Percentiles rank a stretch among this genome's conserved stretches.
Conservation (phyloP, 2,113 vertebrate species). For the Lepus timidus region DNA sequence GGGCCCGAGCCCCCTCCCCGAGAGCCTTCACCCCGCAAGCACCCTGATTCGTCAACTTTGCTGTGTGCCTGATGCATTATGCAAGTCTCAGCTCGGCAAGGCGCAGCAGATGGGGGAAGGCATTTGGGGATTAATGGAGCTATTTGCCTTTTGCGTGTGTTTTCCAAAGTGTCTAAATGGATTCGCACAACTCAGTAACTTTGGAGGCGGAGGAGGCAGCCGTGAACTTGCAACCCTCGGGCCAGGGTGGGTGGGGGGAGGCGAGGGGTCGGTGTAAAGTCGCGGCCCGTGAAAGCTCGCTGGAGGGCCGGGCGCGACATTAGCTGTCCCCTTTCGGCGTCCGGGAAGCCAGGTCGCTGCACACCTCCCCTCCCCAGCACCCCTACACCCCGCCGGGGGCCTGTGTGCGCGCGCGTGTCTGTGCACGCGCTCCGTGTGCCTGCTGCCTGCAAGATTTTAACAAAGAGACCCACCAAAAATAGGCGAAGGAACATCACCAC, state of each 20-base stretch:
- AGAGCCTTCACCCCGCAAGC: conserved; percentile 12
- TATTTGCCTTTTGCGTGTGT: conserved; percentile 76
- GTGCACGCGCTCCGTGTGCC: conserved; percentile 55
- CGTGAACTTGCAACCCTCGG: conserved; percentile 20
- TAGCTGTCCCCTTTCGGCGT: not conserved
- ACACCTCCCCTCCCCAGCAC: not conserved
- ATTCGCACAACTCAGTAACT: conserved; percentile 77
- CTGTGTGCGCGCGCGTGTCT: conserved; percentile 14
- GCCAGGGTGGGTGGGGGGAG: not conserved
- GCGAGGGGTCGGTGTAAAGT: conserved; percentile 46
- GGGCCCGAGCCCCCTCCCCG: not conserved
- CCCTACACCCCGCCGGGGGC: not conserved
- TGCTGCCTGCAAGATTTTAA: conserved; percentile 82
- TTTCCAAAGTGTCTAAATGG: conserved; percentile 78
- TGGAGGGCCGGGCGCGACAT: not conserved
- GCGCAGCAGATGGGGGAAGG: conserved; percentile 87
- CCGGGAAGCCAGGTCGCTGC: conserved; percentile 5
- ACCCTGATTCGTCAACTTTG: conserved; percentile 87
- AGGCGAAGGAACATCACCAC: conserved; percentile 83
- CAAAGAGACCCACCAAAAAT: conserved; percentile 86
- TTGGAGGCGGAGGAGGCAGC: conserved; percentile 69
- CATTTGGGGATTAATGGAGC: conserved; percentile 84
- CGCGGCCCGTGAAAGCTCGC: not conserved
- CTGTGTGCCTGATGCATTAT: conserved; percentile 86
- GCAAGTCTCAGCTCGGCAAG: conserved; percentile 88